Conservation (phyloP, 2,888 invertebrate genomes). For the Lithophane ornitopus region DNA sequence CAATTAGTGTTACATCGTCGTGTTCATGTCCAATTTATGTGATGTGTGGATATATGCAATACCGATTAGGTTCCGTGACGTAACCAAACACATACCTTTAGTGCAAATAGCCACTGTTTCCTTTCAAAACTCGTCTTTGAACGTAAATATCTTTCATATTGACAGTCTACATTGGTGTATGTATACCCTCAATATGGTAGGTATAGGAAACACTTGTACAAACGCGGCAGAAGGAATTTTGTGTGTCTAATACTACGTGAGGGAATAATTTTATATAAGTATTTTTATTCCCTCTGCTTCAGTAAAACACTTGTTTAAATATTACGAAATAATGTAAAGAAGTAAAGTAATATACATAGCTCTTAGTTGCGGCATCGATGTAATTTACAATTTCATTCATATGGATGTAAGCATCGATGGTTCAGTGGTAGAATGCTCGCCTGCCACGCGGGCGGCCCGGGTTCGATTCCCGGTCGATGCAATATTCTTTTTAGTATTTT, state of each 20-base stretch:
- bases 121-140: constrained; percentile 25
- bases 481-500: constrained; percentile 40
- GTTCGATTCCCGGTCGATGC: constrained; percentile 88
- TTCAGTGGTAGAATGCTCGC: constrained; percentile 91
- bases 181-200: background rate
- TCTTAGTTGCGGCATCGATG: background rate
- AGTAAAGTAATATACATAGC: background rate
- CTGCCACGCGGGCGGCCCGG: constrained; percentile 89
- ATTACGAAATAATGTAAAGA: background rate
- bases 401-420: constrained; percentile 83
- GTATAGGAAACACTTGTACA: constrained; percentile 41
- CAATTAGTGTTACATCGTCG: background rate
- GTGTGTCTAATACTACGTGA: background rate
- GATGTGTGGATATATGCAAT: background rate
- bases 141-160: constrained; percentile 21
- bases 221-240: constrained; percentile 34
- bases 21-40: background rate
- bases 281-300: background rate
- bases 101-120: constrained; percentile 11
- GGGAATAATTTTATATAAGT: constrained; percentile 6
- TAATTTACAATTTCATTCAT: background rate
- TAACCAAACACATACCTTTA: background rate
- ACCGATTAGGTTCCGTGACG: background rate
- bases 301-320: constrained; percentile 25
- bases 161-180: background rate